phyloP scores from a whole-genome alignment of 1,140 invertebrate species.

The Holotrichia oblita region DNA sequence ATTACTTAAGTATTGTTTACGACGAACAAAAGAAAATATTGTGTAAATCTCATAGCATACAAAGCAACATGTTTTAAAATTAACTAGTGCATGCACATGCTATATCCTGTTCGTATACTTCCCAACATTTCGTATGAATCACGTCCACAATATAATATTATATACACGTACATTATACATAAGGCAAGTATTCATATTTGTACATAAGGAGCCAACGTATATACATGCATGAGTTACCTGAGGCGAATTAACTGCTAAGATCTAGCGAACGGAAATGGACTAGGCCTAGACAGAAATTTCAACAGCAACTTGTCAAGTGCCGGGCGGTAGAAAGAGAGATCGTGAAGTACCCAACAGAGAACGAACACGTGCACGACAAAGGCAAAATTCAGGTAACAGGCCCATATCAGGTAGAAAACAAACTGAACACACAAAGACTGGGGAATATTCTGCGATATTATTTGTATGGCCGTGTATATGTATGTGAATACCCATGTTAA shows the following conservation, averaged over 20 bases:
- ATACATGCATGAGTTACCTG: conserved; percentile 13
- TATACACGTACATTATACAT: neutral
- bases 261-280: conserved; percentile 36
- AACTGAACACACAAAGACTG: neutral
- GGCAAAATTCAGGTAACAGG: conserved; percentile 55
- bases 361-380: conserved; percentile 41
- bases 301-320: conserved; percentile 60
- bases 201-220: neutral
- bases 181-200: neutral
- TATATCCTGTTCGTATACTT: conserved; percentile 8
- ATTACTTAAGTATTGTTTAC: too few relatives aligned
- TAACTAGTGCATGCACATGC: conserved; percentile 12
- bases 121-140: conserved; percentile 31
- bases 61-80: conserved; percentile 14
- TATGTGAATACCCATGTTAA: conserved; percentile 13
- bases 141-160: neutral
- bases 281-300: conserved; percentile 58
- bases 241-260: conserved; percentile 31
- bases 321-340: conserved; percentile 51
- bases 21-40: too few relatives aligned
- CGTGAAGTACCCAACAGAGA: conserved; percentile 47
- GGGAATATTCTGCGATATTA: conserved; percentile 24
- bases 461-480: neutral
- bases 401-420: conserved; percentile 47
- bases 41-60: neutral